Percentiles rank a stretch among this genome's conserved stretches.
These are phyloP conservation scores for Polyergus mexicanus DNA, from an alignment of 1,140 invertebrate species.

Conservation along the genomic window DNA sequence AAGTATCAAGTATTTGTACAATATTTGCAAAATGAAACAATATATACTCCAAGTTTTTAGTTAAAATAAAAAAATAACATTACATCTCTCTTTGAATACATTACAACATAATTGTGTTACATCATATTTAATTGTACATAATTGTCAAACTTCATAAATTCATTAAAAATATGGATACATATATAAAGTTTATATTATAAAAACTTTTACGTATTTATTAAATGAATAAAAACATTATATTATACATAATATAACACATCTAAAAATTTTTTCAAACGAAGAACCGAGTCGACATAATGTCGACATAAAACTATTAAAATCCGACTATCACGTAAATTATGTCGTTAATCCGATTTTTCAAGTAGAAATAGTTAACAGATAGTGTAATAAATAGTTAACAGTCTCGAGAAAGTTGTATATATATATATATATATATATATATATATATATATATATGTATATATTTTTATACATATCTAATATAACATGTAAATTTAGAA, in stretches of 20 bases:
- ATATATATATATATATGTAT: conserved; percentile 34
- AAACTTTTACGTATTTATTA: conserved; percentile 29
- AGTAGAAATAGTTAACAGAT: conserved; percentile 57
- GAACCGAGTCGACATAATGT: conserved; percentile 27
- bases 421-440: conserved; percentile 42
- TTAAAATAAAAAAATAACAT: conserved; percentile 55
- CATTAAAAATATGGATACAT: conserved; percentile 31
- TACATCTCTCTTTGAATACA: conserved; percentile 15
- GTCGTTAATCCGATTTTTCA: conserved; percentile 45
- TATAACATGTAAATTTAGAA: conserved; percentile 55
- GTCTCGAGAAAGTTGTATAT: conserved; percentile 39
- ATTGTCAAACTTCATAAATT: conserved; percentile 45
- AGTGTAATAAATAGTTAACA: conserved; percentile 44
- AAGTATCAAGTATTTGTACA: conserved; percentile 59
- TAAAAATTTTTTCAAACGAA: conserved; percentile 45
- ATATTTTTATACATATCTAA: conserved; percentile 51
- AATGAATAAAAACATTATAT: conserved; percentile 24
- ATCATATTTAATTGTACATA: conserved; percentile 7
- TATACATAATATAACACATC: conserved; percentile 35
- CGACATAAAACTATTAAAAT: conserved; percentile 46
- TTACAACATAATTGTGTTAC: conserved; percentile 38
- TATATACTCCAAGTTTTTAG: conserved; percentile 21
- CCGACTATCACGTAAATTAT: conserved; percentile 29
- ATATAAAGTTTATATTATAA: conserved; percentile 38
- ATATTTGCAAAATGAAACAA: conserved; percentile 18